Evolutionary conservation across 2,113 vertebrate species (phyloP), one percentile per base, ranked within the genome.

Genomic region (Oryzias celebensis): DNA sequence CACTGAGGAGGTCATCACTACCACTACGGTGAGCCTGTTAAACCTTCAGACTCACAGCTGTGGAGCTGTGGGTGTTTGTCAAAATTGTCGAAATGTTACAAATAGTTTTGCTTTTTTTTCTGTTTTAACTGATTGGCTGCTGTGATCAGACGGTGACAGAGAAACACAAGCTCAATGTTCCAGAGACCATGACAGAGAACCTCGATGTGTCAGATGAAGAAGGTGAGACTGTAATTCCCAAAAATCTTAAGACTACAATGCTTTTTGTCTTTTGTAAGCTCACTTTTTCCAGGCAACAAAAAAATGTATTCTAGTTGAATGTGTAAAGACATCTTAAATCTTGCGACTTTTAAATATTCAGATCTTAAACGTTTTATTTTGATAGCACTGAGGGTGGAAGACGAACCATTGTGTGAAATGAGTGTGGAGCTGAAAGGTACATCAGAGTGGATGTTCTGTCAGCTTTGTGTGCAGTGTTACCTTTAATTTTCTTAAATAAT

Each of bases 201-300:
- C 92, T 99, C 23, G 97, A 99, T 77, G 96, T 99, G 24, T 99
- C 97, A 42, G 97, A 99, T 90, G 97, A 99, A 80, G 97, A 99
- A 85, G 97, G 97, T 98, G 77, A 94, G 95, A 50, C 28, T 44
- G 23, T 22, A 36, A 36, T 36, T 36, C 1, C 10, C 8, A 10
- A 36, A 36, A 12, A 36, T 36, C 36, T 36, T 36, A 12, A 36
- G 36, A 3, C 10, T 36, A 24, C n/a, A 52, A 4, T 52, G 22
- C n/a, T 57, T 31, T 18, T 52, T 14, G 7, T 47, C 36, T 6
- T 13, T 23, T 23, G 24, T n/a, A 31, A 28, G 28, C 16, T 66
- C 0, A 13, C 14, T 58, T 52, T 61, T 42, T 52, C 14, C 5
- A 17, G 36, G 23, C 42, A 26, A 65, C 10, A 28, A 53, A 53